Evolutionary conservation across 2,797 vertebrate species (phyloP).

Genomic region (Loriculus beryllinus): DNA sequence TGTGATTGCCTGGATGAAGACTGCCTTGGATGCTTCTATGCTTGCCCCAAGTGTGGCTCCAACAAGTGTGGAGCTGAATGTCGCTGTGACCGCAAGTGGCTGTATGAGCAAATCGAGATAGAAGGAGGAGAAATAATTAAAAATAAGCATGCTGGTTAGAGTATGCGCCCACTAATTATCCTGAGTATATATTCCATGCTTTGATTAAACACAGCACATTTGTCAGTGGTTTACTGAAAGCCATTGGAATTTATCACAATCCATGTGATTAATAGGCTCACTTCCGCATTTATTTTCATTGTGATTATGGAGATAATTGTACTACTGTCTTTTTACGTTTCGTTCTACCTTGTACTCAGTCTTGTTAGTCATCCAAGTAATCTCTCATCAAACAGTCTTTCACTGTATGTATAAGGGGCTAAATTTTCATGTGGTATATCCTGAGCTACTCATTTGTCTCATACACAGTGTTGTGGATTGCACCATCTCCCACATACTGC

Average conservation of each 20-base stretch:
- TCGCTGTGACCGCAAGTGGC: constrained; percentile 96
- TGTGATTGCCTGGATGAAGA: constrained; percentile 95
- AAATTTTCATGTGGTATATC: background rate
- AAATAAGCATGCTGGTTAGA: constrained; percentile 86
- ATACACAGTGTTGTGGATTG: background rate
- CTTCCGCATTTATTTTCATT: background rate
- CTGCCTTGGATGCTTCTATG: constrained; percentile 96
- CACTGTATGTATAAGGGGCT: background rate
- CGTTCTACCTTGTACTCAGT: background rate
- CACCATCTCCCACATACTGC: background rate
- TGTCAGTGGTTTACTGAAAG: background rate
- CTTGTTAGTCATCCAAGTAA: background rate
- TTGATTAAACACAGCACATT: background rate
- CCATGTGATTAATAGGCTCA: background rate
- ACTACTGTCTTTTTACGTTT: background rate
- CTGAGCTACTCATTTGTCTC: background rate
- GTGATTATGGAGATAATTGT: background rate
- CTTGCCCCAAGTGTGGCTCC: constrained; percentile 88
- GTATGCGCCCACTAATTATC: background rate
- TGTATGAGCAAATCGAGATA: constrained; percentile 96
- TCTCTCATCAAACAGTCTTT: background rate
- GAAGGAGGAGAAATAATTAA: constrained; percentile 95
- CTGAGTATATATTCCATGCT: background rate
- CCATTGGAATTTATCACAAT: background rate
- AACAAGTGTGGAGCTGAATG: constrained; percentile 94